Conservation (phyloP, 2,888 invertebrate species). For the Meiosimyza decipiens region DNA sequence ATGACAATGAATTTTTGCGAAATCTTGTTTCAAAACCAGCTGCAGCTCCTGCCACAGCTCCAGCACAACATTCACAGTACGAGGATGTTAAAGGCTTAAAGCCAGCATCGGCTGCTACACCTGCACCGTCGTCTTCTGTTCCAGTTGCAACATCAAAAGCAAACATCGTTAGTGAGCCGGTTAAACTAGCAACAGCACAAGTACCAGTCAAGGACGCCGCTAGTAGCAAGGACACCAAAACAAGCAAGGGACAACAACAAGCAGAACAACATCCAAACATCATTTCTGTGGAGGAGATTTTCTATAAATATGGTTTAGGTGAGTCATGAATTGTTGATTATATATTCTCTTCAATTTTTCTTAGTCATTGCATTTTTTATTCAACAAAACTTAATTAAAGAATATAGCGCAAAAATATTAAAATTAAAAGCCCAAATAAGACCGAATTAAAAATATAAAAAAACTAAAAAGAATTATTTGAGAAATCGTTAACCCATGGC, state of each 20-base stretch:
- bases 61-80: constrained; percentile 31
- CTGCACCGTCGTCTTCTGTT: constrained; percentile 38
- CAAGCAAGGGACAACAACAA: constrained; percentile 43
- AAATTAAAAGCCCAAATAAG: no score
- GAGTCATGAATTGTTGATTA: constrained; percentile 60
- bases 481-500: no score
- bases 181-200: constrained; percentile 32
- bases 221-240: constrained; percentile 43
- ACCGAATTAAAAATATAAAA: no score
- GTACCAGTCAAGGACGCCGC: constrained; percentile 32
- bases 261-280: constrained; percentile 55
- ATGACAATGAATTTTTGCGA: constrained; percentile 46
- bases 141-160: constrained; percentile 40
- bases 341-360: not conserved
- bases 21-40: constrained; percentile 40
- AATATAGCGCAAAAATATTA: no score
- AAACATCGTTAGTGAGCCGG: constrained; percentile 36
- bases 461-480: no score
- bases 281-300: constrained; percentile 72
- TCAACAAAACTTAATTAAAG: not conserved
- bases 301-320: constrained; percentile 76
- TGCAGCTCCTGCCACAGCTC: constrained; percentile 33
- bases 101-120: constrained; percentile 26
- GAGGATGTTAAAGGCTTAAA: constrained; percentile 38
- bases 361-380: not conserved